phyloP scores from a whole-genome alignment of 2,797 vertebrate genomes.

The Phalloptychus januarius region DNA sequence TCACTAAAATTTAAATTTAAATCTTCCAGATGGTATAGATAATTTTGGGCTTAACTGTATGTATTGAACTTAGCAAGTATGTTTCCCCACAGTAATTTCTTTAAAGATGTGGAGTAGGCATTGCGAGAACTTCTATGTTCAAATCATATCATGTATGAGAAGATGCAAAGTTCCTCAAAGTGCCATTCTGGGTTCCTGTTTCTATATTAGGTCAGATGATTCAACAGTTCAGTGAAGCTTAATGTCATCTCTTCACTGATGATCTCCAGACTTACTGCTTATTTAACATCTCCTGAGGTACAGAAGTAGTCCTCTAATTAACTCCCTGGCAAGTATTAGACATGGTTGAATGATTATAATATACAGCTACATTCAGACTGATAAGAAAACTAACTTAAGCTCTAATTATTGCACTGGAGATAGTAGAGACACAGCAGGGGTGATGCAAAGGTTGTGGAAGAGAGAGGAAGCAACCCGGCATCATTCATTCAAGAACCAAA shows the following conservation, averaged over 20 bases:
- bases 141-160: not conserved
- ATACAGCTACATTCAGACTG: not conserved
- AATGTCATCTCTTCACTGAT: not conserved
- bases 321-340: not conserved
- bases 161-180: not conserved
- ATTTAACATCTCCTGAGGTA: not conserved
- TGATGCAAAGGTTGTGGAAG: not conserved
- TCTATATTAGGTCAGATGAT: not conserved
- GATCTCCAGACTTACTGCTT: not conserved
- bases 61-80: not conserved
- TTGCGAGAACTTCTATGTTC: too few species aligned
- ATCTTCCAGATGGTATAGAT: not conserved
- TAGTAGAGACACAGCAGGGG: not conserved
- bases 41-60: not conserved
- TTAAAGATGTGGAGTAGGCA: not conserved
- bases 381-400: not conserved
- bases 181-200: not conserved
- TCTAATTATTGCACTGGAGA: not conserved
- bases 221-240: not conserved
- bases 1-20: not conserved
- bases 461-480: not conserved
- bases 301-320: not conserved
- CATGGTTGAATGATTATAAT: not conserved
- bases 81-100: not conserved
- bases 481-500: not conserved